Evolutionary conservation across 2,888 invertebrate genomes (phyloP).

Genomic region (Conistra vaccinii): DNA sequence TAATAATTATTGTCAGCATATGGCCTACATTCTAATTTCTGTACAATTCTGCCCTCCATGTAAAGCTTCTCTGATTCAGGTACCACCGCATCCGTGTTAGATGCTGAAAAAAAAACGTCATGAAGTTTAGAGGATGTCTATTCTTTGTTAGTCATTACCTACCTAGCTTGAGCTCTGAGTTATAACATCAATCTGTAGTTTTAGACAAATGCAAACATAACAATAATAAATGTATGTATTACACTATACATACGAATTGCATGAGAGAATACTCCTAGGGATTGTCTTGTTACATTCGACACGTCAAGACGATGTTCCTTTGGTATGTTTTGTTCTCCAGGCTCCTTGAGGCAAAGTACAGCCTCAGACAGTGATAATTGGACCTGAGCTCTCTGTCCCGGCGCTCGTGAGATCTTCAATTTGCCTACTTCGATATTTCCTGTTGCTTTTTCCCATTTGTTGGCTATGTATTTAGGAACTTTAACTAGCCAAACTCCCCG

Average conservation of each 20-base stretch:
- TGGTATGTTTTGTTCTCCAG: slow-evolving; percentile 95
- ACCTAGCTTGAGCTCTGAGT: not conserved
- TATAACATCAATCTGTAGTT: not conserved
- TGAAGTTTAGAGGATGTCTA: not conserved
- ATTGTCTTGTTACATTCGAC: slow-evolving; percentile 97
- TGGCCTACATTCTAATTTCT: slow-evolving; percentile 98
- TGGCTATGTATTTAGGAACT: slow-evolving; percentile 98
- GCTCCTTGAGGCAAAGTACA: slow-evolving; percentile 94
- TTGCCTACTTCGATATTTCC: slow-evolving; percentile 98
- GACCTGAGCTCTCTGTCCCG: slow-evolving; percentile 96
- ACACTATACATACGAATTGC: slow-evolving; percentile 92
- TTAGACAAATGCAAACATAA: not conserved
- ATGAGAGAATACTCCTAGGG: slow-evolving; percentile 97
- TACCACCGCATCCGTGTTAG: slow-evolving; percentile 92
- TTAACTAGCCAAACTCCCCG: slow-evolving; percentile 99
- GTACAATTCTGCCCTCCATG: slow-evolving; percentile 98
- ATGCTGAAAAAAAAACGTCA: slow-evolving; percentile 82
- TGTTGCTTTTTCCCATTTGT: slow-evolving; percentile 98
- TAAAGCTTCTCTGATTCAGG: slow-evolving; percentile 96
- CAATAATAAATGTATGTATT: not conserved
- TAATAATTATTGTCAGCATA: slow-evolving; percentile 97
- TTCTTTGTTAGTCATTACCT: not conserved
- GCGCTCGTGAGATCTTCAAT: slow-evolving; percentile 95
- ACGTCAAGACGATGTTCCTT: slow-evolving; percentile 98
- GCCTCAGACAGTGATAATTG: slow-evolving; percentile 95